Evolutionary conservation across 2,113 vertebrate species (phyloP).

Genomic region (Hypomesus transpacificus): DNA sequence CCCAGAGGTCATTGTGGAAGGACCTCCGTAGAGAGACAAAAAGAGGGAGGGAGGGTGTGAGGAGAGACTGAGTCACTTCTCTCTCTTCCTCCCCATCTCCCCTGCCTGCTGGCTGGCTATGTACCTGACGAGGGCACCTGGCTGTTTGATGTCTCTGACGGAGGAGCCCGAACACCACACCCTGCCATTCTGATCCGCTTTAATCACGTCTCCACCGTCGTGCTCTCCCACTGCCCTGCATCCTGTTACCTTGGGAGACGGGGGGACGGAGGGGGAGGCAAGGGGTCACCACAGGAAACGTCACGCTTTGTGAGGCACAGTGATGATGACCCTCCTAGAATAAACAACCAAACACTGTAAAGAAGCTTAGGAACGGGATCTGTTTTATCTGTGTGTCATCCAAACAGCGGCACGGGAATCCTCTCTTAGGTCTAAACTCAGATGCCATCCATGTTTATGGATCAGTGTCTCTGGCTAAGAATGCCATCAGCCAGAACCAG

Average conservation of each 20-base stretch:
- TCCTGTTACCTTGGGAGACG: slow-evolving; percentile 55
- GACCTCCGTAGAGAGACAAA: neutral
- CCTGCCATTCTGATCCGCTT: slow-evolving; percentile 49
- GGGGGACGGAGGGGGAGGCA: slow-evolving; percentile 44
- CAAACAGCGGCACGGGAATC: too few species aligned
- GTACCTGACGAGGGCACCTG: slow-evolving; percentile 51
- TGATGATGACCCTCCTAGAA: too few species aligned
- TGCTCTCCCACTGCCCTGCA: slow-evolving; percentile 36
- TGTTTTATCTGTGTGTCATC: too few species aligned
- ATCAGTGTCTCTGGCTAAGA: too few species aligned
- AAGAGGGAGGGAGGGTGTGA: slow-evolving; percentile 24
- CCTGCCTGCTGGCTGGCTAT: slow-evolving; percentile 42
- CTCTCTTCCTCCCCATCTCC: slow-evolving; percentile 39
- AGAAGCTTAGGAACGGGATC: too few species aligned
- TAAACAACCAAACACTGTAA: too few species aligned
- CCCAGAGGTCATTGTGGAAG: slow-evolving; percentile 21
- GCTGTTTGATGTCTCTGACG: slow-evolving; percentile 61
- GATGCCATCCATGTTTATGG: too few species aligned
- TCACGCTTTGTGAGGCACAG: slow-evolving; percentile 17
- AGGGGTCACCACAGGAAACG: slow-evolving; percentile 64
- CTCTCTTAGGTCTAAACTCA: too few species aligned
- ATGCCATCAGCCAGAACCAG: too few species aligned
- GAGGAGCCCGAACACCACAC: slow-evolving; percentile 52
- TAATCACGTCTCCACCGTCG: slow-evolving; percentile 43
- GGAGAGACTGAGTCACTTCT: slow-evolving; percentile 51